phyloP scores from a whole-genome alignment of 2,888 invertebrate species.

The Caenorhabditis afra region DNA sequence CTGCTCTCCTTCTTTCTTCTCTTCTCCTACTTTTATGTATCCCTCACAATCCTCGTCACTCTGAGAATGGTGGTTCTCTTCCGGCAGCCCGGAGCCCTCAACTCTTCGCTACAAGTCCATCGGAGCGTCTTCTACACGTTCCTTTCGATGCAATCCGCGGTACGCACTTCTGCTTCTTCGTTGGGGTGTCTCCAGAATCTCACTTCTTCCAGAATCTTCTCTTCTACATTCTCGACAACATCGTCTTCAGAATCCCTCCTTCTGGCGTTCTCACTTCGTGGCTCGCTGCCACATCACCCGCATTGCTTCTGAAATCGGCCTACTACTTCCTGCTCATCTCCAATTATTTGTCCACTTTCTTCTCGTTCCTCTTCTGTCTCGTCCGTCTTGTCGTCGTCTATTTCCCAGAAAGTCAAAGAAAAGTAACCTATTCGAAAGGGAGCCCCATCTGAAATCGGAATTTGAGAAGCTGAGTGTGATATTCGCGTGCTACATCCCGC shows the following conservation, averaged over 20 bases:
- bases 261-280: constrained; percentile 8
- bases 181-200: neutral
- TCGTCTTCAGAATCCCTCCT: constrained; percentile 15
- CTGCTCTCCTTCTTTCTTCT: neutral
- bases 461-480: neutral
- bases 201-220: constrained; percentile 8
- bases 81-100: neutral
- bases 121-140: constrained; percentile 29
- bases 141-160: constrained; percentile 38
- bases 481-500: constrained; percentile 5
- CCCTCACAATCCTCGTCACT: neutral
- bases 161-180: neutral
- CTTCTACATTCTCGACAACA: constrained; percentile 11
- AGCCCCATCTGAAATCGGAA: too few relatives aligned
- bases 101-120: constrained; percentile 1
- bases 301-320: neutral
- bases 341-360: constrained; percentile 16
- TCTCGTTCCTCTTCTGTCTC: constrained; percentile 16
- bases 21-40: constrained; percentile 2
- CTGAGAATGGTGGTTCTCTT: constrained; percentile 1
- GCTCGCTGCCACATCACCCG: constrained; percentile 5
- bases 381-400: constrained; percentile 5
- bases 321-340: constrained; percentile 16
- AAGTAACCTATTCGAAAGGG: neutral
- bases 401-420: constrained; percentile 7